Evolutionary conservation across 53 echinoderm and acorn worm genomes (phyloP).

Genomic region (Henricia sp.): DNA sequence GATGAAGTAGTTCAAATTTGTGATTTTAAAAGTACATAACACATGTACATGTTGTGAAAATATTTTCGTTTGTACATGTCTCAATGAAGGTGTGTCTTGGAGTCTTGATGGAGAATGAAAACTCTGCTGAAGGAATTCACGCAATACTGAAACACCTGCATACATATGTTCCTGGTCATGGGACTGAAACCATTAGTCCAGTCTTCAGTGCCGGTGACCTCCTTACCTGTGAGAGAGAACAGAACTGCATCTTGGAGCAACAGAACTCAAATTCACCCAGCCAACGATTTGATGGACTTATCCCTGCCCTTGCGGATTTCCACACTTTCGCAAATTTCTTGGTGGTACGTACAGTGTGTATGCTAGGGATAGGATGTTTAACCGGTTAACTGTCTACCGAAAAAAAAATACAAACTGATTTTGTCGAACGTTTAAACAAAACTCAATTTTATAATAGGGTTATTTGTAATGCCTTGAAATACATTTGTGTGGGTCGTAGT

Average conservation of each 20-base stretch:
- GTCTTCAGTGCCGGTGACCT: conserved; percentile 5
- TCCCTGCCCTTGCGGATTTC: conserved; percentile 35
- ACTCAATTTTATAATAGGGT: not conserved
- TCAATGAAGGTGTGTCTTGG: conserved; percentile 15
- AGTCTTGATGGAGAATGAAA: conserved; percentile 39
- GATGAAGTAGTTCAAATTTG: not conserved
- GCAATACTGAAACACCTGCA: conserved; percentile 37
- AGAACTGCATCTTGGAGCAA: conserved; percentile 23
- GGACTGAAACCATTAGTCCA: conserved; percentile 18
- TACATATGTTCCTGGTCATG: conserved; percentile 28
- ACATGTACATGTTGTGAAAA: not conserved
- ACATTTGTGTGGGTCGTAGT: not conserved
- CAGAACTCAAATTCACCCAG: conserved; percentile 29
- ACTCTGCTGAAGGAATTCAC: conserved; percentile 28
- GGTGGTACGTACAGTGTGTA: conserved; percentile 37
- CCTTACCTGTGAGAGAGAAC: conserved; percentile 34
- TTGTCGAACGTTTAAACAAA: not conserved
- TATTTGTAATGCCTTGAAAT: not conserved
- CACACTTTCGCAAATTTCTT: conserved; percentile 48
- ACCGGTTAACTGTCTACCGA: not conserved
- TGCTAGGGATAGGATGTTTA: no score
- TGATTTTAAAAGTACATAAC: not conserved
- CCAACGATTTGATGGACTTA: conserved; percentile 6
- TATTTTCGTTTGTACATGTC: conserved; percentile 10
- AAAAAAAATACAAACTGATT: not conserved